Evolutionary conservation across 2,888 invertebrate genomes (phyloP), one percentile per base, ranked within the genome.

Genomic region (Nomada hirtipes): DNA sequence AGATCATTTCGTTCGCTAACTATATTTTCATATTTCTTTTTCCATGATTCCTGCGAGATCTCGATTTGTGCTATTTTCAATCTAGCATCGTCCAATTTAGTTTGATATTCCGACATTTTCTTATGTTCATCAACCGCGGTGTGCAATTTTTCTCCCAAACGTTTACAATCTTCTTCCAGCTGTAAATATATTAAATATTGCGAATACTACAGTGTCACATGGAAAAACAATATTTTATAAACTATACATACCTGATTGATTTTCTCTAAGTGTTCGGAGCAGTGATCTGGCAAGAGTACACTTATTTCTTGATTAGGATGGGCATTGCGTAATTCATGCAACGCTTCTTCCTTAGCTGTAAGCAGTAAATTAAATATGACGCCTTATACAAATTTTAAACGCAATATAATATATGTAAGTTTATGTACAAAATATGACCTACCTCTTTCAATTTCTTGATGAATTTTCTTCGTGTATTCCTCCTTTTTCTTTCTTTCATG

Each of bases 401-500:
- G 3, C 13, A 23, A 61, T 20, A 26, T 44, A 42, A 59, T 36
- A n/a, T 4, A 65, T 55, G 7, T n/a, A 50, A 18, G n/a, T 29
- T 63, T 4, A 50, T 60, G 63, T 23, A 20, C 1, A 59, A 0
- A 18, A 52, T 44, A 68, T 61, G 18, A 76, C 73, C 76, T 85
- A 92, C 92, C 92, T 86, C 86, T 90, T 80, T 93, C 92, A 68
- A 93, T 93, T 79, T 92, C 93, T 23, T 84, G 86, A 71, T 92
- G 90, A 85, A 92, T 92, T 60, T 90, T 92, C 65, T 88, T 92
- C 26, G 89, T 88, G 67, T 92, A 89, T 18, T 92, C 92, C 13
- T 91, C 89, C 69, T 89, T 90, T 61, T 90, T 91, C 68, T 89
- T 91, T 61, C 86, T 88, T 79, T 93, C 92, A 59, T 85, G 80